phyloP scores from a whole-genome alignment of 2,888 invertebrate genomes.

The Tuberolachnus salignus region DNA sequence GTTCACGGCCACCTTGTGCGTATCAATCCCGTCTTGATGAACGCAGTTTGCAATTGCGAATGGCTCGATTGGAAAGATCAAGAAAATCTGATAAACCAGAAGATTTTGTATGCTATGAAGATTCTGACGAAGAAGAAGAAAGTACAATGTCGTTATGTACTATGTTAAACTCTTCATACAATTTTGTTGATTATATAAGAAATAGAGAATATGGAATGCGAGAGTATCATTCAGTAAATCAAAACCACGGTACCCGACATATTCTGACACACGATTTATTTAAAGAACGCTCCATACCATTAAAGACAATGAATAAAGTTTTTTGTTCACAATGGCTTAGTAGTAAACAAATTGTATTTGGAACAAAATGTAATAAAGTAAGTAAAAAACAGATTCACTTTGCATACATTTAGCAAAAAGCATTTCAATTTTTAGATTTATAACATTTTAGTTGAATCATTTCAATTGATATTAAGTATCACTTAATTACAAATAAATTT shows the following conservation, averaged over 20 bases:
- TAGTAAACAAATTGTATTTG: conserved; percentile 92
- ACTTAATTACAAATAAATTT: not conserved
- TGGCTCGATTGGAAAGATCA: conserved; percentile 71
- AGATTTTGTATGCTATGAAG: conserved; percentile 88
- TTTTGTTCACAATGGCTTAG: conserved; percentile 97
- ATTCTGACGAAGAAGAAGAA: conserved; percentile 85
- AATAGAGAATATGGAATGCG: conserved; percentile 76
- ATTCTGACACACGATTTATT: conserved; percentile 89
- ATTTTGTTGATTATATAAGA: conserved; percentile 83
- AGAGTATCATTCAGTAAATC: conserved; percentile 75
- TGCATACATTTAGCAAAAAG: not conserved
- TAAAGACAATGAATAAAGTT: conserved; percentile 86
- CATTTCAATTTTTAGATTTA: not conserved
- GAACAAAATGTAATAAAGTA: conserved; percentile 96
- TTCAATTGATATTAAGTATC: too few species aligned
- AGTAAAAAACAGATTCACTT: conserved; percentile 49
- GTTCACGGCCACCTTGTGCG: conserved; percentile 79
- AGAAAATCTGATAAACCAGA: conserved; percentile 86
- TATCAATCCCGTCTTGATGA: conserved; percentile 75
- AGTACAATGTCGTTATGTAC: conserved; percentile 68
- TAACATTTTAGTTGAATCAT: too few species aligned
- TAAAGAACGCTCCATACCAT: conserved; percentile 79
- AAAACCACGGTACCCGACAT: conserved; percentile 83
- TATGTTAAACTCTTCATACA: conserved; percentile 79
- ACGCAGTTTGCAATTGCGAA: conserved; percentile 72